These are phyloP conservation scores for Digitonthophagus gazella DNA, from an alignment of 2,888 invertebrate species.

Conservation along the genomic window DNA sequence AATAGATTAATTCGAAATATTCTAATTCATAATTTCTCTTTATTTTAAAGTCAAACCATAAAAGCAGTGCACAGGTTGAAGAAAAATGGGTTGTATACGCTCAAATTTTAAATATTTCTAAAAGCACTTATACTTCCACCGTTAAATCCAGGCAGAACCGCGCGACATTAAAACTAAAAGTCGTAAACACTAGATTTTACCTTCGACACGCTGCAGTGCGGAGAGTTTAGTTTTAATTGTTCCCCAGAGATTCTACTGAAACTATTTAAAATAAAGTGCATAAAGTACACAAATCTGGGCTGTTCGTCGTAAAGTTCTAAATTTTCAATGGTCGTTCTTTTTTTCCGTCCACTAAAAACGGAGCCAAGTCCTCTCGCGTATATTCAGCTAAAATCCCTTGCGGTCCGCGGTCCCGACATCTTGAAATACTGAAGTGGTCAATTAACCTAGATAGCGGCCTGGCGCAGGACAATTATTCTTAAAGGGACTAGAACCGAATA, in stretches of 20 bases:
- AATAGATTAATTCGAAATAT: background rate
- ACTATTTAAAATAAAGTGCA: background rate
- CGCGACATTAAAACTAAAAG: background rate
- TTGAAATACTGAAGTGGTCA: constrained; percentile 15
- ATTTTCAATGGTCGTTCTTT: too few relatives aligned
- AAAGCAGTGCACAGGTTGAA: too few relatives aligned
- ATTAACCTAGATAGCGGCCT: constrained; percentile 10
- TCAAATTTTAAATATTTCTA: too few relatives aligned
- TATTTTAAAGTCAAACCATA: background rate
- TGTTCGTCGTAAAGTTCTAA: too few relatives aligned
- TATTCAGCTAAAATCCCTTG: background rate
- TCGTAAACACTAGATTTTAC: background rate
- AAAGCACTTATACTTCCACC: too few relatives aligned
- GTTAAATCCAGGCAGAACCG: background rate
- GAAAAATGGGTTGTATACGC: too few relatives aligned
- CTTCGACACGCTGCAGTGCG: background rate
- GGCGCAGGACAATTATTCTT: constrained; percentile 7
- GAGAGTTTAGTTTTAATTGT: background rate
- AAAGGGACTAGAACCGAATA: background rate
- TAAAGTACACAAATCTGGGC: too few relatives aligned
- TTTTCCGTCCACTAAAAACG: too few relatives aligned
- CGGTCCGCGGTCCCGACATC: background rate
- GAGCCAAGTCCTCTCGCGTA: too few relatives aligned
- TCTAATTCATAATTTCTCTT: background rate
- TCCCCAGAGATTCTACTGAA: background rate